A percentile compares a stretch with the other conserved stretches of the same genome.
phyloP scores from a whole-genome alignment of 2,888 invertebrate genomes.

The Margaritifera margaritifera region DNA sequence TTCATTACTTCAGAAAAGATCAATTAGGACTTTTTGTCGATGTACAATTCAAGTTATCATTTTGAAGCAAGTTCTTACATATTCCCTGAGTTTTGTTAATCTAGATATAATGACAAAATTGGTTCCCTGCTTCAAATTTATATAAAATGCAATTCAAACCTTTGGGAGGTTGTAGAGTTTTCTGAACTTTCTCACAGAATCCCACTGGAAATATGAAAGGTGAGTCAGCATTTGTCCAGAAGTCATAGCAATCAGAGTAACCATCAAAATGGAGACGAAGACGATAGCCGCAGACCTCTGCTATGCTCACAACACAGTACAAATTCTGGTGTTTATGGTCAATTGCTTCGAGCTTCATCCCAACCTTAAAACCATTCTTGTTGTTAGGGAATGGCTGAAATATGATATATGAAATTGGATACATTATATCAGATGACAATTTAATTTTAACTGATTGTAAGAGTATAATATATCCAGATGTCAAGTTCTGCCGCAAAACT shows the following conservation, averaged over 20 bases:
- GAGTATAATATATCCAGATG: not conserved
- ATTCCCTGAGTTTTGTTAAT: too few relatives aligned
- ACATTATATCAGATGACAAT: constrained; percentile 8
- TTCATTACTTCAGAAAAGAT: too few relatives aligned
- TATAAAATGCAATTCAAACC: constrained; percentile 67
- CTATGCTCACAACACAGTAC: constrained; percentile 90
- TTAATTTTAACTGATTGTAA: not conserved
- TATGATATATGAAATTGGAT: too few relatives aligned
- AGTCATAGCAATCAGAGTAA: constrained; percentile 89
- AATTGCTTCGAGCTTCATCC: constrained; percentile 93
- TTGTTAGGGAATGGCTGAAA: constrained; percentile 81
- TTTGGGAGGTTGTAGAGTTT: constrained; percentile 85
- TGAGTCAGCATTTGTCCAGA: constrained; percentile 95
- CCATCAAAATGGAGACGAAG: constrained; percentile 93
- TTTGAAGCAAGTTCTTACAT: too few relatives aligned
- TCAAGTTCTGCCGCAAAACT: not conserved
- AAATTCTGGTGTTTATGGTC: constrained; percentile 92
- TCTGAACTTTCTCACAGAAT: constrained; percentile 92
- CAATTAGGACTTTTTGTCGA: too few relatives aligned
- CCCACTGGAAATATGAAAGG: constrained; percentile 92
- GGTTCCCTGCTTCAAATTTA: not conserved
- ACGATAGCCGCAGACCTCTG: constrained; percentile 84
- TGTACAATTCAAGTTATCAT: too few relatives aligned
- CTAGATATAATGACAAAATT: not conserved
- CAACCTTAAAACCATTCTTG: constrained; percentile 82